phyloP scores from a whole-genome alignment of 2,888 invertebrate species.

The Tetragnatha montana region DNA sequence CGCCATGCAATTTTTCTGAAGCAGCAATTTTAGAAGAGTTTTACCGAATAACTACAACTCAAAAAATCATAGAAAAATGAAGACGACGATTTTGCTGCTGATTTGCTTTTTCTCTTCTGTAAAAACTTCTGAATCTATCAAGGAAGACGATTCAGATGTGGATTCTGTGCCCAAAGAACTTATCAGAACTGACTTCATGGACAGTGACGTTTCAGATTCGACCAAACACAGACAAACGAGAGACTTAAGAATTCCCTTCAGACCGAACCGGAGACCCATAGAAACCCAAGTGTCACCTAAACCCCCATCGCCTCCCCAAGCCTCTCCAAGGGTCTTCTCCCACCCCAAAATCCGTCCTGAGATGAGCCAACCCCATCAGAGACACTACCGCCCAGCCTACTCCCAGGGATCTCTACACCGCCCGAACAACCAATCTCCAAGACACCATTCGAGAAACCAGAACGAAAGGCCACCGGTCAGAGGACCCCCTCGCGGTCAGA shows the following conservation, averaged over 20 bases:
- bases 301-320: background rate
- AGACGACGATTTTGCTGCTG: background rate
- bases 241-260: constrained; percentile 40
- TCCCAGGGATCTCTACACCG: background rate
- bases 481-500: constrained; percentile 24
- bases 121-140: background rate
- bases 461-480: background rate
- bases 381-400: constrained; percentile 46
- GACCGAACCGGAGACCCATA: background rate
- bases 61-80: background rate
- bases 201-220: background rate
- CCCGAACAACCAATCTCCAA: constrained; percentile 11
- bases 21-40: too few relatives aligned
- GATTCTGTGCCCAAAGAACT: background rate
- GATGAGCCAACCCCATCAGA: constrained; percentile 16
- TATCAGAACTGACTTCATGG: background rate
- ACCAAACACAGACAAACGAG: constrained; percentile 6
- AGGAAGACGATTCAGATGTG: background rate
- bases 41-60: too few relatives aligned
- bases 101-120: background rate
- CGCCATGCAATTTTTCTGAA: too few relatives aligned
- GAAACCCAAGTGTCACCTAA: background rate
- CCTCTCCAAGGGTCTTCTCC: constrained; percentile 10
- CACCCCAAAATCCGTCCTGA: constrained; percentile 22
- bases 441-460: constrained; percentile 4